Conservation (phyloP, 2,113 vertebrate genomes). For the Rhynchopsitta pachyrhyncha region DNA sequence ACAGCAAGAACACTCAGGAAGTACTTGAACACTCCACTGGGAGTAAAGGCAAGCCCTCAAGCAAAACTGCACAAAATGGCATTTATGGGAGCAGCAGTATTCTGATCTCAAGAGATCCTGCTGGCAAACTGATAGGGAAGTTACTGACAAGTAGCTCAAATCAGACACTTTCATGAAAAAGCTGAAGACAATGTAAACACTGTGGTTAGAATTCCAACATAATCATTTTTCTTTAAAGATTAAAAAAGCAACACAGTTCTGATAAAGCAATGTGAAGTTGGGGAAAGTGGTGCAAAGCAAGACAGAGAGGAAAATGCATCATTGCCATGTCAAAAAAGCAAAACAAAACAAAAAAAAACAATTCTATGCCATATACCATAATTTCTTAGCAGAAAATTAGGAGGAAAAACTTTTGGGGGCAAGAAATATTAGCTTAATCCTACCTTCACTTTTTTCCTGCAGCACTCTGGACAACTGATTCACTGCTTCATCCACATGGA, state of each 20-base stretch:
- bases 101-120: background rate
- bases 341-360: background rate
- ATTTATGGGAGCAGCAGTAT: background rate
- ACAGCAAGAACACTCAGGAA: background rate
- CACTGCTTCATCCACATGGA: constrained; percentile 93
- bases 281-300: background rate
- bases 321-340: background rate
- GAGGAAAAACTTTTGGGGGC: background rate
- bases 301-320: background rate
- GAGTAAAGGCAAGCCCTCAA: background rate
- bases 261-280: background rate
- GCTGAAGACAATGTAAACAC: background rate
- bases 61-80: background rate
- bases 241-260: background rate
- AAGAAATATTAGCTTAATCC: background rate
- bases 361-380: background rate
- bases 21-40: background rate
- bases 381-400: background rate
- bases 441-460: constrained; percentile 87
- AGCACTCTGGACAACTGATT: constrained; percentile 84
- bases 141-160: background rate
- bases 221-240: background rate
- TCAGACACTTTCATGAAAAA: background rate
- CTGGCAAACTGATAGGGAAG: background rate
- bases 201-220: background rate